Evolutionary conservation across 2,888 invertebrate genomes (phyloP), one percentile per base, ranked within the genome.

Genomic region (Plagodis dolabraria): DNA sequence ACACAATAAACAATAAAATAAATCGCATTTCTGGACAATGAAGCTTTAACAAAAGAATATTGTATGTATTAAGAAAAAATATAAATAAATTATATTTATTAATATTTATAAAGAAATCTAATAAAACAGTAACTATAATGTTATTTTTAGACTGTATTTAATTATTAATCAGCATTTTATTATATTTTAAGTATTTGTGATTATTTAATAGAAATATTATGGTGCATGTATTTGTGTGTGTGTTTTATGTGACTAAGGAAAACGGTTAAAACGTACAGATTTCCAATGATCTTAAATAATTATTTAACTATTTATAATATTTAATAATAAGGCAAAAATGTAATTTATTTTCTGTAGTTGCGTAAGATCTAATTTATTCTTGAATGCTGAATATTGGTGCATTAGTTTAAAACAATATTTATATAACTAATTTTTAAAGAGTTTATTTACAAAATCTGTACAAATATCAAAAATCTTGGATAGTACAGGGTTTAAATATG

Each of bases 331-430:
- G 12, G 6, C 5, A 12, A 12, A 12, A 12, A 5, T 7, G 7
- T 5, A 46, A 52, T 47, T 33, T 38, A 45, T 53, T 52, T 11
- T 34, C 22, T 43, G 12, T 44, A 10, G 49, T 53, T 48, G 6
- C 44, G 43, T 64, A 61, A 76, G 75, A 79, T 79, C 79, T 82
- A 74, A 57, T 54, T 62, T 57, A 51, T 63, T 55, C 59, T 34
- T 61, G 63, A 71, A 76, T 76, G 92, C 87, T 91, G 87, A 89
- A 90, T 66, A 68, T 77, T 83, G 87, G 90, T 89, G 89, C 89
- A 80, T 79, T 69, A 63, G 64, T 67, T 22, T 53, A 61, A 53
- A 47, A 52, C 59, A 34, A 47, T 50, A 53, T 52, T 51, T 61
- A 57, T 53, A 71, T 74, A 60, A 63, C 12, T 60, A 49, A 60